Conservation (phyloP, 2,113 vertebrate species). For the Orientallactaga bullata region DNA sequence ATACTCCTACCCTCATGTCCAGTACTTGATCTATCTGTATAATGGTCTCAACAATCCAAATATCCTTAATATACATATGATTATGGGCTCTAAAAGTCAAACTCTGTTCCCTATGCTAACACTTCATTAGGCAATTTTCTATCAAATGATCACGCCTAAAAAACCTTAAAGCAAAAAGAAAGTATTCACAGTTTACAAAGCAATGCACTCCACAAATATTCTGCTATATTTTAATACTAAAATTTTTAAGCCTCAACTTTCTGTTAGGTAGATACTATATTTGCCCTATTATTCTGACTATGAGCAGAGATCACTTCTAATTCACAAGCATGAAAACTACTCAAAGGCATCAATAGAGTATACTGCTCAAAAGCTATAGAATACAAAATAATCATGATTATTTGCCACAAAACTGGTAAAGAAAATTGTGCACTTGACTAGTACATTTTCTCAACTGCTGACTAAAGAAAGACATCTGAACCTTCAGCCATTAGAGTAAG, state of each 20-base stretch:
- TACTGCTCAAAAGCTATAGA: conserved; percentile 16
- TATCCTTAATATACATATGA: neutral
- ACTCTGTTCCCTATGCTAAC: neutral
- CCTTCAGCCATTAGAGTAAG: conserved; percentile 38
- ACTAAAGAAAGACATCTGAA: conserved; percentile 20
- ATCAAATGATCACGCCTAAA: neutral
- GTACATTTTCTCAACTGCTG: neutral
- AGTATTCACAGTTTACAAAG: neutral
- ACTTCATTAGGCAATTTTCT: neutral
- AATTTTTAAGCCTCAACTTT: neutral
- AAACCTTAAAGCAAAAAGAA: neutral
- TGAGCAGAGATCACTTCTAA: neutral
- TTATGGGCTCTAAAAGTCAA: neutral
- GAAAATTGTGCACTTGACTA: conserved; percentile 59
- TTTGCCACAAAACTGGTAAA: conserved; percentile 55
- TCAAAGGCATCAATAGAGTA: neutral
- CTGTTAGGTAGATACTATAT: neutral
- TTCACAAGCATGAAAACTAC: conserved; percentile 36
- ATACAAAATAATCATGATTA: neutral
- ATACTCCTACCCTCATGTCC: neutral
- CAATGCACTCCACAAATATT: neutral
- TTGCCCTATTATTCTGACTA: neutral
- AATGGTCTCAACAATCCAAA: neutral
- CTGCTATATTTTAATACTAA: conserved; percentile 7
- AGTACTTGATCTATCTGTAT: neutral